A percentile compares a stretch with the other conserved stretches of the same genome.
phyloP scores from a whole-genome alignment of 2,797 vertebrate genomes.

The Darevskia nairensis region DNA sequence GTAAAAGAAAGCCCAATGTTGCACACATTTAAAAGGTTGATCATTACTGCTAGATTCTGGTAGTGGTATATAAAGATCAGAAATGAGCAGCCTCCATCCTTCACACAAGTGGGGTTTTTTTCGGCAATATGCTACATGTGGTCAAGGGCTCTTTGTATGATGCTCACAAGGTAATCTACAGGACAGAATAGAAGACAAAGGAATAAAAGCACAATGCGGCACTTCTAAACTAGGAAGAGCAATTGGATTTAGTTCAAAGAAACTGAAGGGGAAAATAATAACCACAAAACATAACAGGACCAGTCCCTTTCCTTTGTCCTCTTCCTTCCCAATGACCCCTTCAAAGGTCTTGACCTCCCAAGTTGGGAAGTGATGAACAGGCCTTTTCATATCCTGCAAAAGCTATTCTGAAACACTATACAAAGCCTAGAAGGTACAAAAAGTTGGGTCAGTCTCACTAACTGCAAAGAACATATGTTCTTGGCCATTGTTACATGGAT shows the following conservation, averaged over 20 bases:
- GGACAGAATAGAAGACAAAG: not conserved
- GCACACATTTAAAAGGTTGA: not conserved
- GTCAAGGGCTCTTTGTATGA: not conserved
- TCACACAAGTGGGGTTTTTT: not conserved
- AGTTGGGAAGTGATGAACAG: not conserved
- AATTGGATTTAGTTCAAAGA: accelerated
- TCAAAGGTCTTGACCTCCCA: not conserved
- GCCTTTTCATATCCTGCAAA: not conserved
- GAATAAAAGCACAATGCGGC: not conserved
- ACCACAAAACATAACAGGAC: accelerated
- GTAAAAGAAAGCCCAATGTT: not conserved
- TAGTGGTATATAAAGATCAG: too few species aligned
- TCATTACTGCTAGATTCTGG: not conserved
- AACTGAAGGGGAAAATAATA: accelerated
- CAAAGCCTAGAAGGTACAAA: constrained; percentile 22
- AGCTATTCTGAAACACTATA: not conserved
- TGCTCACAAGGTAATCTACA: not conserved
- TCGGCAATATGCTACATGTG: not conserved
- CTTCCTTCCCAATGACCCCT: not conserved
- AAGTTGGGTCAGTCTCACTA: constrained; percentile 30
- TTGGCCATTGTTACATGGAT: constrained; percentile 40
- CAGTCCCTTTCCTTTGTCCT: not conserved
- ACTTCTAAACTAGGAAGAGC: not conserved
- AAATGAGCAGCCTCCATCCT: too few species aligned
- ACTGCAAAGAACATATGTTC: constrained; percentile 63